Evolutionary conservation across 2,797 vertebrate genomes (phyloP).

Genomic region (Cryptoblepharus egeriae): DNA sequence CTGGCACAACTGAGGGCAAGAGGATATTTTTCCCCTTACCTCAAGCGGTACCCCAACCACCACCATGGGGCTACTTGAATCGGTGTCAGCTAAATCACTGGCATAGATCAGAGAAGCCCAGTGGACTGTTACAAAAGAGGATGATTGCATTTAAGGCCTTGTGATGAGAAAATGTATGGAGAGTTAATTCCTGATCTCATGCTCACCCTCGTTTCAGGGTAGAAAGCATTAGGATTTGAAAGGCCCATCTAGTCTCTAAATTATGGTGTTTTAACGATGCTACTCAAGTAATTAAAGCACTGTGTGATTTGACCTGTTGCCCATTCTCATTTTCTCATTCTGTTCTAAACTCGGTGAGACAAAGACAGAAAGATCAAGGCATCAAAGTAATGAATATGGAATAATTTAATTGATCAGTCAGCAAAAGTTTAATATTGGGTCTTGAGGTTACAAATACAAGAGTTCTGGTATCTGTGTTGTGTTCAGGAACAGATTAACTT

Average conservation of each 20-base stretch:
- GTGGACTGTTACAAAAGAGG: too few species aligned
- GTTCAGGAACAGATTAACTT: background rate
- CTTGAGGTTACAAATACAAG: background rate
- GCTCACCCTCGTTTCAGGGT: slow-evolving; percentile 37
- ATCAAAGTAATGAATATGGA: slow-evolving; percentile 48
- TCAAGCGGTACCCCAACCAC: too few species aligned
- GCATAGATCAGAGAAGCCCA: too few species aligned
- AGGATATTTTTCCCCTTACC: too few species aligned
- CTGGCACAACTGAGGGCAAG: too few species aligned
- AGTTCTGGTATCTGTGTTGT: background rate
- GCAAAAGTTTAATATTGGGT: slow-evolving; percentile 14
- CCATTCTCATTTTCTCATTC: slow-evolving; percentile 34
- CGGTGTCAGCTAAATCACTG: too few species aligned
- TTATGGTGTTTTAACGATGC: slow-evolving; percentile 43
- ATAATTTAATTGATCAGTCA: slow-evolving; percentile 41
- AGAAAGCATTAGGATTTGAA: slow-evolving; percentile 56
- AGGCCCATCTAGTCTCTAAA: slow-evolving; percentile 55
- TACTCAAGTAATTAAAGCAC: slow-evolving; percentile 48
- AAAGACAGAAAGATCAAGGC: slow-evolving; percentile 22
- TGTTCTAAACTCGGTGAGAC: slow-evolving; percentile 39
- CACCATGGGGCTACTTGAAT: too few species aligned
- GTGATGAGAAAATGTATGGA: slow-evolving; percentile 36
- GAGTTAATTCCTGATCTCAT: slow-evolving; percentile 40
- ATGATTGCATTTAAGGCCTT: too few species aligned
- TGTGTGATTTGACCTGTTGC: slow-evolving; percentile 28